Base-by-base conservation (phyloP, 2,113 vertebrate genomes). In the Paramormyrops kingsleyae region DNA sequence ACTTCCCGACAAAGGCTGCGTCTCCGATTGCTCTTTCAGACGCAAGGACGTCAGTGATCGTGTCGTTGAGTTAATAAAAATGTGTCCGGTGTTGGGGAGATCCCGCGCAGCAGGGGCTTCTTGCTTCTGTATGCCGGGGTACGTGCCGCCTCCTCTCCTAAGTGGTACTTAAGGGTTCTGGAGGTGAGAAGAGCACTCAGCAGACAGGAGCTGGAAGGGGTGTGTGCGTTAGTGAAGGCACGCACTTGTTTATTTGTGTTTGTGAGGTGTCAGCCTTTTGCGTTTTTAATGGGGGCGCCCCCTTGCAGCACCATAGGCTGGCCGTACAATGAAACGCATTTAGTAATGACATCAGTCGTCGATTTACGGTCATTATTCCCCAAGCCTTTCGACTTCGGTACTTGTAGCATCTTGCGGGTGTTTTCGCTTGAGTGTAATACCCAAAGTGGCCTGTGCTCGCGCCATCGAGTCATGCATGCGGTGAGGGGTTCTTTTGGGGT, bases 11-110 rank as follows among this genome's bases (percentile, higher is more conserved):
- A 77, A 24, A 35, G 87, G 83, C 85, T 86, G 44, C 21, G 7
- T 39, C 19, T 59, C 27, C 86, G 50, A 90, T 90, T 90, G 90
- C 88, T 90, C 88, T 90, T 90, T 90, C 90, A 85, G 90, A 90
- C 66, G 89, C 42, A n/a, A 15, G 35, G 31, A 74, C 24, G 52
- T 91, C 74, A 66, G 89, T 66, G 77, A 91, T 90, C 87, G 88
- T 49, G 59, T 49, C 44, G 27, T 35, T 85, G 5, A 35, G 74
- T 87, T 89, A 84, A 91, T 91, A 85, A 56, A 70, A 89, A 87
- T 9, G 42, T 10, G 12, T 52, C 27, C 66, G 53, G 46, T 77
- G 85, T 31, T 31, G 56, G 84, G 84, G 74, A 89, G 35, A 47
- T 87, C 42, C 35, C 15, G 49, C 10, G 31, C 59, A 44, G 19